These are phyloP conservation scores for Gymnodraco acuticeps DNA, from an alignment of 2,797 vertebrate genomes.

Conservation along the genomic window DNA sequence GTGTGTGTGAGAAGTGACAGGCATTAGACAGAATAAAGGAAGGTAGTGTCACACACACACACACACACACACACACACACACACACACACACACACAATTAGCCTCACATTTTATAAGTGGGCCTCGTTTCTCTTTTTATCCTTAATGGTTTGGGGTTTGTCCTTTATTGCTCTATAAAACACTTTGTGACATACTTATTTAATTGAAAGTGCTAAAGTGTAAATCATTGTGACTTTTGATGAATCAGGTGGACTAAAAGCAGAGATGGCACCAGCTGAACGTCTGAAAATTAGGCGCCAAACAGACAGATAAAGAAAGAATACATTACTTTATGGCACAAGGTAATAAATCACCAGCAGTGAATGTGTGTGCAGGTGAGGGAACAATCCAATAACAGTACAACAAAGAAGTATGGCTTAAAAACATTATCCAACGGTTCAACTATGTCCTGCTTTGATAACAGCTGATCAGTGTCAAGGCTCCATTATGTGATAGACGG, in stretches of 20 bases:
- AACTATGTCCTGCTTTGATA: neutral
- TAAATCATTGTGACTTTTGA: constrained; percentile 60
- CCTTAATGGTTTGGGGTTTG: constrained; percentile 55
- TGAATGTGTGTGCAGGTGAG: constrained; percentile 31
- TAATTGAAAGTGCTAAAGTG: constrained; percentile 59
- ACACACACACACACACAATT: neutral
- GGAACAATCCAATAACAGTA: constrained; percentile 15
- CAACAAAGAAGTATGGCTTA: neutral
- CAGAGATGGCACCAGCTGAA: constrained; percentile 35
- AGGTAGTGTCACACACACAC: neutral
- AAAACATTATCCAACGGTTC: neutral
- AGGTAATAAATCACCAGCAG: constrained; percentile 31
- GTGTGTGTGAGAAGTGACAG: neutral
- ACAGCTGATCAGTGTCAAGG: too few relatives aligned
- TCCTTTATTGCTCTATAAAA: constrained; percentile 66
- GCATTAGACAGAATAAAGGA: neutral
- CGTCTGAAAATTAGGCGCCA: constrained; percentile 26
- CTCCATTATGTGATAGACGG: too few relatives aligned
- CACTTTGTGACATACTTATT: constrained; percentile 59
- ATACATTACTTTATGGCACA: constrained; percentile 13
- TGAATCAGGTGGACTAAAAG: constrained; percentile 56
- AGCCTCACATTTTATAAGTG: constrained; percentile 16
- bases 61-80: constrained; percentile 22
- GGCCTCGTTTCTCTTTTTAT: constrained; percentile 46
- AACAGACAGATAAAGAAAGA: constrained; percentile 35